Percentiles rank a stretch among this genome's conserved stretches.
These are phyloP conservation scores for Acrossocheilus fasciatus DNA, from an alignment of 2,797 vertebrate genomes.

Conservation along the genomic window DNA sequence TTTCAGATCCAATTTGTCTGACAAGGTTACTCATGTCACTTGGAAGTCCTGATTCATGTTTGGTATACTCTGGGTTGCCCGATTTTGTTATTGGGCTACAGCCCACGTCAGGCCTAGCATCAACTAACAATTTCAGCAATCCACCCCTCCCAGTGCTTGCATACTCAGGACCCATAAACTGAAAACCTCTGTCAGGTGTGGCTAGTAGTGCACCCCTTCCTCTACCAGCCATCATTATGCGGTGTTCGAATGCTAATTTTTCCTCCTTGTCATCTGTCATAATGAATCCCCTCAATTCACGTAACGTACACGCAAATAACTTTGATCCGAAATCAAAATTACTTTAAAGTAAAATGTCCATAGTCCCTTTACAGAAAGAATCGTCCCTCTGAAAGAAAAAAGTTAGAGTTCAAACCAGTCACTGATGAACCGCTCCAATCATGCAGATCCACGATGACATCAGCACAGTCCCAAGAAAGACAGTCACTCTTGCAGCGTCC, in stretches of 20 bases:
- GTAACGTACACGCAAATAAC: background rate
- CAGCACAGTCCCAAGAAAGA: background rate
- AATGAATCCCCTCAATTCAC: background rate
- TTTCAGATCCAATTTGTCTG: slow-evolving; percentile 3
- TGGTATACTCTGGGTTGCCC: background rate
- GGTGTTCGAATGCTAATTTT: background rate
- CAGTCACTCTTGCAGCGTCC: background rate
- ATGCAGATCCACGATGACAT: background rate
- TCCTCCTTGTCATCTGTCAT: background rate
- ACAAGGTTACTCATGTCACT: background rate
- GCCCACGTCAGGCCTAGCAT: background rate
- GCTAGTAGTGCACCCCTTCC: background rate
- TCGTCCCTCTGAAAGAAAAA: too few species aligned
- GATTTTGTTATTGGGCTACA: background rate
- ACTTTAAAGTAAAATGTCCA: background rate
- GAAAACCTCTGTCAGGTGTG: slow-evolving; percentile 16
- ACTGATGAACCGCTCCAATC: background rate
- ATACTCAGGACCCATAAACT: background rate
- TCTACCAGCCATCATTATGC: background rate
- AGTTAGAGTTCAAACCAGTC: too few species aligned
- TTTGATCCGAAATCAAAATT: background rate
- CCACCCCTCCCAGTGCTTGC: slow-evolving; percentile 15
- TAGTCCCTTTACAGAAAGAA: background rate
- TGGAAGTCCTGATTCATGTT: background rate
- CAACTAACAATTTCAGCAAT: background rate